Percentiles rank a stretch among this genome's conserved stretches.
phyloP scores from a whole-genome alignment of 2,888 invertebrate species.

The Lepidonotus clava region DNA sequence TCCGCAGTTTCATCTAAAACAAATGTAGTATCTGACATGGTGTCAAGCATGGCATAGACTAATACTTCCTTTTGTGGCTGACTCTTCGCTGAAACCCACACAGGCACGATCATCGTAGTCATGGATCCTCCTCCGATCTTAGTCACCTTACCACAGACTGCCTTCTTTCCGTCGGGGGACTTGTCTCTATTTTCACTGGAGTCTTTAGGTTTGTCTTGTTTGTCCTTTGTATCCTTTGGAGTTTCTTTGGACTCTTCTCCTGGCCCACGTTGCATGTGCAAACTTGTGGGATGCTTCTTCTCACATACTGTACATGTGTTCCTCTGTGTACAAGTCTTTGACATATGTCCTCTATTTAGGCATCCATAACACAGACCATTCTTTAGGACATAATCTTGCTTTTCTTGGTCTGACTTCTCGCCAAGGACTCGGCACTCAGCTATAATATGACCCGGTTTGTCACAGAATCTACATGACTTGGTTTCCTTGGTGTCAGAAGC shows the following conservation, averaged over 20 bases:
- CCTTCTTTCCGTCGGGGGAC: no score
- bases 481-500: background rate
- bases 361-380: conserved; percentile 66
- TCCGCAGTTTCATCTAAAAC: conserved; percentile 58
- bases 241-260: no score
- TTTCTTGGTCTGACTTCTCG: background rate
- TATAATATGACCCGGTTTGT: background rate
- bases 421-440: background rate
- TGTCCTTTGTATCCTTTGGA: no score
- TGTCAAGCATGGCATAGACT: conserved; percentile 66
- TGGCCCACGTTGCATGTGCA: no score
- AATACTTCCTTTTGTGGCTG: conserved; percentile 61
- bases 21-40: conserved; percentile 64
- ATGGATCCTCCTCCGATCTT: background rate
- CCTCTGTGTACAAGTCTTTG: conserved; percentile 61
- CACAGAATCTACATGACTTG: background rate
- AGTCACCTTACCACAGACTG: conserved; percentile 7
- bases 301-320: conserved; percentile 30
- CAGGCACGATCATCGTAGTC: conserved; percentile 63
- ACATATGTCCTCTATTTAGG: conserved; percentile 62
- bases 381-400: conserved; percentile 45
- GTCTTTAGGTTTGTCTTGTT: background rate
- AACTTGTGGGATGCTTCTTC: no score
- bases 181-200: no score
- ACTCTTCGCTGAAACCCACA: conserved; percentile 59